Conservation (phyloP, 2,888 invertebrate genomes). For the Xylocampa areola region DNA sequence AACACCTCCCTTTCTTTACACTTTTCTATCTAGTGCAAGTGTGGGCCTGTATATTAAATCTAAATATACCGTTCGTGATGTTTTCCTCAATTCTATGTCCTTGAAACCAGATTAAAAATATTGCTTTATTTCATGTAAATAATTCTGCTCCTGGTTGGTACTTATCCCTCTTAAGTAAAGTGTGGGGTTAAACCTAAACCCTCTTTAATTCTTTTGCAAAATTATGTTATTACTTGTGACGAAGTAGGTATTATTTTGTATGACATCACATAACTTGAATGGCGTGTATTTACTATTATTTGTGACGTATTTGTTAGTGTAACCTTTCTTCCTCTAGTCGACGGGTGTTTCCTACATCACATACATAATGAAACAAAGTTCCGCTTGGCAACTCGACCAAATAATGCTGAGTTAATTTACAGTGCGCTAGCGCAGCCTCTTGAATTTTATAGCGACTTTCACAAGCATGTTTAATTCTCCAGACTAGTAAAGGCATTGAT, state of each 20-base stretch:
- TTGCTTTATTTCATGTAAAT: neutral
- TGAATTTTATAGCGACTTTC: no score
- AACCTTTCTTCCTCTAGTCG: constrained; percentile 10
- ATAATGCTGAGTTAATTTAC: no score
- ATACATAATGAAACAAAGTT: neutral
- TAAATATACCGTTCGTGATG: no score
- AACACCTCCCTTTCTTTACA: no score
- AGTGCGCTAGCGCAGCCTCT: no score
- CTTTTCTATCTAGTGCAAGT: no score
- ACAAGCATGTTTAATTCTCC: no score
- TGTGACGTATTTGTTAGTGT: constrained; percentile 3
- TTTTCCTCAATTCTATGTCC: no score
- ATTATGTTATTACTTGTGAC: constrained; percentile 17
- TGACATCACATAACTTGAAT: constrained; percentile 8
- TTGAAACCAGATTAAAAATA: no score
- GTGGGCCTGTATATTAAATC: no score
- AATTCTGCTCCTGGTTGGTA: neutral
- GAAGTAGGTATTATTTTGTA: neutral
- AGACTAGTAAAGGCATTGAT: no score
- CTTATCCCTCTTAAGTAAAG: neutral
- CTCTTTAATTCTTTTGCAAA: constrained; percentile 3
- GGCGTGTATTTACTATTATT: constrained; percentile 5
- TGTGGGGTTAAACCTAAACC: constrained; percentile 7
- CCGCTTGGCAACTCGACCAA: no score
- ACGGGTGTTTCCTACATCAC: constrained; percentile 13